Conservation (phyloP, 2,888 invertebrate genomes). For the Leptodirus hochenwartii region DNA sequence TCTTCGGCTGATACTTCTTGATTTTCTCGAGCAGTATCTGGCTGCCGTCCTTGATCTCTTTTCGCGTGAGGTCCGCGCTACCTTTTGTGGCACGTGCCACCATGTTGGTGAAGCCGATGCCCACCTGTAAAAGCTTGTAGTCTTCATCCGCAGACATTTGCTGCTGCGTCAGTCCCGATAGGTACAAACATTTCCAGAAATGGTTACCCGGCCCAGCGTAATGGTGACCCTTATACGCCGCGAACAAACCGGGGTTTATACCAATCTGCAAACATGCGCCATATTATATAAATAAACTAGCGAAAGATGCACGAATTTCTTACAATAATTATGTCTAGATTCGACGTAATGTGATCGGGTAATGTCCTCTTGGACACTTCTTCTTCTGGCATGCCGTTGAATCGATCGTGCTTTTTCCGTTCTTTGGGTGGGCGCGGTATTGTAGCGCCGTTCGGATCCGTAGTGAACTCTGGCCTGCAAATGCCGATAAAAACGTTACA, state of each 20-base stretch:
- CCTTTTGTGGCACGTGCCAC: constrained; percentile 90
- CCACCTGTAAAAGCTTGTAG: constrained; percentile 77
- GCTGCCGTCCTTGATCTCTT: constrained; percentile 88
- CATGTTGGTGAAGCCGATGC: constrained; percentile 98
- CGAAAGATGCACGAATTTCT: constrained; percentile 26
- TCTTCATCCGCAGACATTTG: constrained; percentile 96
- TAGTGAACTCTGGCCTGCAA: constrained; percentile 35
- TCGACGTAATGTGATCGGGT: constrained; percentile 84
- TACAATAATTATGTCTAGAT: constrained; percentile 97
- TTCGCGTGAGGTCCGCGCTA: constrained; percentile 83
- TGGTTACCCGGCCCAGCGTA: constrained; percentile 98
- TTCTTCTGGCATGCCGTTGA: constrained; percentile 93
- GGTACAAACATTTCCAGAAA: constrained; percentile 95
- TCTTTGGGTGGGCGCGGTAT: constrained; percentile 51
- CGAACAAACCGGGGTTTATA: constrained; percentile 93
- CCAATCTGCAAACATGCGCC: constrained; percentile 64
- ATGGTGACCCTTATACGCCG: constrained; percentile 95
- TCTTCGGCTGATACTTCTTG: constrained; percentile 83
- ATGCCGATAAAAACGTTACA: constrained; percentile 13
- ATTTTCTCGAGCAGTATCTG: constrained; percentile 78
- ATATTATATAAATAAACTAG: constrained; percentile 6
- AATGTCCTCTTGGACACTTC: constrained; percentile 85
- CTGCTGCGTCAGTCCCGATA: constrained; percentile 85
- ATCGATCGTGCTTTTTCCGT: constrained; percentile 84
- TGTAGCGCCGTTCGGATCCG: constrained; percentile 35